Base-by-base conservation (phyloP, 2,797 vertebrate genomes). In the Acanthurus leucopareius region DNA sequence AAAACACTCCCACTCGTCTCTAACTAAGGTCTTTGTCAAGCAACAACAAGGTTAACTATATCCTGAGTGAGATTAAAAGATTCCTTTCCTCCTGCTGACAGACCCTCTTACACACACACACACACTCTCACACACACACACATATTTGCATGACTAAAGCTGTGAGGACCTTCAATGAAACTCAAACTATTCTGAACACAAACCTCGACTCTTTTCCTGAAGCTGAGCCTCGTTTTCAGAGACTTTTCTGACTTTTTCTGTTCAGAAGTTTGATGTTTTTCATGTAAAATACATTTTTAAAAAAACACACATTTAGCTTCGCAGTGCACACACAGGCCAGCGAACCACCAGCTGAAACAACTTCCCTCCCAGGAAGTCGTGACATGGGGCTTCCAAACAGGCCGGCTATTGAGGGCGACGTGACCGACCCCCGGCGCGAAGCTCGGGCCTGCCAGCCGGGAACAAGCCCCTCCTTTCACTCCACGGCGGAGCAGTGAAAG, bases 311-410 rank as follows among this genome's bases (percentile, higher is more conserved):
- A 68, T 74, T 61, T 42, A 40, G 56, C 51, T 49, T 45, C 64
- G 66, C 66, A 57, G 47, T 3, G 48, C 59, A 68, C 71, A 80
- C 62, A 66, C 71, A 80, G 63, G 69, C 74, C 69, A 66, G 60
- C 45, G 10, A 69, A 73, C 73, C 69, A 10, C 49, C 90, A 92
- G 89, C 91, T 93, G 89, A 91, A 91, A 93, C 88, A 92, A 94
- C 91, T 86, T 82, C 86, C 90, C 84, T 82, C 86, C 66, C 85
- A 91, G 92, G 89, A 92, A 93, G 88, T 84, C 20, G 10, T 80
- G 87, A 87, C 88, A 88, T 5, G 66, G 75, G 86, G 77, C 82
- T 86, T 82, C 48, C 82, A 86, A 71, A 93, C 90, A 91, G 83
- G 76, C 74, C 75, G 1, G 68, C 86, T 63, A 90, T 93, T 93